Conservation (phyloP, 2,888 invertebrate species). For the Xiphydria camelus region DNA sequence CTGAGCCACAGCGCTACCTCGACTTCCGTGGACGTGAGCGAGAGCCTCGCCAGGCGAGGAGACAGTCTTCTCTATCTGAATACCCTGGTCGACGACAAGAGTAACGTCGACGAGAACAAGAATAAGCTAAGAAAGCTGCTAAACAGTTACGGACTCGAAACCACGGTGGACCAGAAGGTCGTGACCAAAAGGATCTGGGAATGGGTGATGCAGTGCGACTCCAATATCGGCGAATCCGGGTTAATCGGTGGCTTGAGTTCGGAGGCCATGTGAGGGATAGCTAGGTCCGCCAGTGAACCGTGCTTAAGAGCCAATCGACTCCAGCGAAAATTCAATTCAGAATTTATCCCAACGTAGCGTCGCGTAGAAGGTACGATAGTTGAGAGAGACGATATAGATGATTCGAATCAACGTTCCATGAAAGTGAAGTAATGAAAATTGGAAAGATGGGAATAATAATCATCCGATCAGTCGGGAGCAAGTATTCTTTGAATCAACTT, state of each 20-base stretch:
- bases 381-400: too few species aligned
- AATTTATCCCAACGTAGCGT: too few species aligned
- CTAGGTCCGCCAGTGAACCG: slow-evolving; percentile 45
- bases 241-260: slow-evolving; percentile 35
- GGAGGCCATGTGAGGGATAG: slow-evolving; percentile 47
- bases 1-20: slow-evolving; percentile 59
- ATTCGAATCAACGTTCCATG: too few species aligned
- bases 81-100: slow-evolving; percentile 58
- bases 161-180: slow-evolving; percentile 66
- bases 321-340: not conserved
- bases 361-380: too few species aligned
- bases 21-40: slow-evolving; percentile 57
- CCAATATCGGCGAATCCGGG: slow-evolving; percentile 42
- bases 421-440: too few species aligned
- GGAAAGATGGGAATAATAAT: too few species aligned
- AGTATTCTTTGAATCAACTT: too few species aligned
- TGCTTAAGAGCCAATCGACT: slow-evolving; percentile 12
- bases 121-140: slow-evolving; percentile 61
- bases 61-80: slow-evolving; percentile 62
- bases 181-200: slow-evolving; percentile 68
- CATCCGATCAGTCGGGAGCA: too few species aligned
- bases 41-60: slow-evolving; percentile 48
- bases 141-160: slow-evolving; percentile 67
- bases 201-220: slow-evolving; percentile 67
- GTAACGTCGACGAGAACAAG: slow-evolving; percentile 63